phyloP scores from a whole-genome alignment of 92 coral and sea anemone genomes.

The Paramuricea clavata region DNA sequence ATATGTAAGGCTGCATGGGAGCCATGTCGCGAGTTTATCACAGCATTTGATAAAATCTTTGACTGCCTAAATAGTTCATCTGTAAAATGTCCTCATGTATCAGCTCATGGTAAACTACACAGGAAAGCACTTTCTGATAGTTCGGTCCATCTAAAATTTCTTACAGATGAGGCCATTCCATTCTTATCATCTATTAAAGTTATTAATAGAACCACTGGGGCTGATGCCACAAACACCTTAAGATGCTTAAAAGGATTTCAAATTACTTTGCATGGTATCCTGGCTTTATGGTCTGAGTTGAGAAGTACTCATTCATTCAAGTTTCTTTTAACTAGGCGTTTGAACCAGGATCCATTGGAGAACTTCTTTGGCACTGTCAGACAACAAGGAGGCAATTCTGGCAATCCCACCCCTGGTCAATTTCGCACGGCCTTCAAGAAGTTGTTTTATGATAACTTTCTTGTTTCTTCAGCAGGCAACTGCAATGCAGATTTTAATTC shows the following conservation, averaged over 20 bases:
- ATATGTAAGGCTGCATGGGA: not conserved
- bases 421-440: conserved; percentile 12
- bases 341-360: conserved; percentile 30
- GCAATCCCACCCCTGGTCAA: conserved; percentile 30
- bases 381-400: conserved; percentile 25
- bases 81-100: not conserved
- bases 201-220: not conserved
- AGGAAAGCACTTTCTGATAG: not conserved
- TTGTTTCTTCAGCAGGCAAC: not conserved
- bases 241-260: not conserved
- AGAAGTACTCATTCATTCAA: not conserved
- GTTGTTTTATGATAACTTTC: not conserved
- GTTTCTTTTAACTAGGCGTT: not conserved
- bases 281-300: not conserved
- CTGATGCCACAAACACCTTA: conserved; percentile 2
- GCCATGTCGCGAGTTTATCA: not conserved
- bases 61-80: conserved; percentile 25
- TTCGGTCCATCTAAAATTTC: conserved; percentile 1
- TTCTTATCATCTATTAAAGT: not conserved
- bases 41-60: conserved; percentile 22
- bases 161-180: not conserved
- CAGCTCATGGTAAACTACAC: not conserved
- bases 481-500: not conserved
- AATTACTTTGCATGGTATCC: not conserved
- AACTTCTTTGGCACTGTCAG: conserved; percentile 21